Evolutionary conservation across 2,888 invertebrate genomes (phyloP), one percentile per base, ranked within the genome.

Genomic region (Megaustenia siamemsis): DNA sequence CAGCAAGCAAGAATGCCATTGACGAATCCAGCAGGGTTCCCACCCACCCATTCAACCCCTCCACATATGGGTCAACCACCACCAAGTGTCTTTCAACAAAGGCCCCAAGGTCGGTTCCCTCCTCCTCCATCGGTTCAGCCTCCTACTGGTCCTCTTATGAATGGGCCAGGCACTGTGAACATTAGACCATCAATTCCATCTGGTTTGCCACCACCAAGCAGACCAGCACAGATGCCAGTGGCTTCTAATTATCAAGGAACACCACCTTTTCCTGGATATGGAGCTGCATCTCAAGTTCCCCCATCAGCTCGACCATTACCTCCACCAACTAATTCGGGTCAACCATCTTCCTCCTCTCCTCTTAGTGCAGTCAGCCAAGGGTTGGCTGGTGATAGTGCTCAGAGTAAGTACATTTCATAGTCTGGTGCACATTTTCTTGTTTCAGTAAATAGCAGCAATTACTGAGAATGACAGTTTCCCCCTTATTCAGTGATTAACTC

Each of bases 161-260:
- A 82, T 66, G 82, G 82, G n/a, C 82, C 82, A 73, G 66, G 66
- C 38, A 76, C 12, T 24, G 45, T 49, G 43, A 82, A 82, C 82
- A 45, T 73, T 40, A 63, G 86, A 63, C 85, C 80, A 21, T 76
- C 85, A 24, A 5, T 68, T 18, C 40, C 81, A 45, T 69, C 71
- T 28, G 53, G 40, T 15, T 40, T 71, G 40, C 73, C 76, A 1
- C 79, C 80, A 32, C 53, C 71, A 28, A 21, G 18, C 3, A 35
- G 71, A 18, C 53, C 63, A n/a, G 43, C 63, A 49, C 53, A 53
- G 56, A 77, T 79, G 79, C 38, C 80, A 5, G 82, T 43, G 6
- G 56, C 85, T 32, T n/a, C 35, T 18, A 82, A 43, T 43, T 78
- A 40, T 28, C 78, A 35, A 78, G 63, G 56, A 80, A 45, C 68